A percentile compares a stretch with the other conserved stretches of the same genome.
Conservation (phyloP, 2,888 invertebrate genomes). For the Drosophila maculinotata region DNA sequence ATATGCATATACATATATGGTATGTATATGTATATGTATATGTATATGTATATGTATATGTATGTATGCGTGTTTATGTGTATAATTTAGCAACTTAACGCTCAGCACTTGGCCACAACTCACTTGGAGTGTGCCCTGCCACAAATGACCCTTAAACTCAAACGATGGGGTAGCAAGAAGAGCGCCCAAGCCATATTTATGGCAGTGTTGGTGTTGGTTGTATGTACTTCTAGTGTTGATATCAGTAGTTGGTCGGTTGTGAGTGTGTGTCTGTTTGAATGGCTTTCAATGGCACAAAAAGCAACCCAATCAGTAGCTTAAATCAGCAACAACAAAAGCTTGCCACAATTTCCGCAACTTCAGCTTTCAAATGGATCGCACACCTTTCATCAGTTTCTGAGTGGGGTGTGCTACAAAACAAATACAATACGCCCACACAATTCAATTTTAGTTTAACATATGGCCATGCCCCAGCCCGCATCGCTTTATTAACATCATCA, state of each 20-base stretch:
- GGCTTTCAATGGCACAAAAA: slow-evolving; percentile 44
- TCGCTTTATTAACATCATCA: neutral
- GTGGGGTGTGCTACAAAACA: slow-evolving; percentile 43
- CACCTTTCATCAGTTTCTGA: slow-evolving; percentile 67
- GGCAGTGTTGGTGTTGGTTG: slow-evolving; percentile 28
- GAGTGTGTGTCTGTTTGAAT: slow-evolving; percentile 17
- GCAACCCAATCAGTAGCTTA: slow-evolving; percentile 64
- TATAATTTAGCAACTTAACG: slow-evolving; percentile 63
- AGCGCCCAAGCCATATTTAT: slow-evolving; percentile 54
- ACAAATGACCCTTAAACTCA: slow-evolving; percentile 64
- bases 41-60: slow-evolving; percentile 3
- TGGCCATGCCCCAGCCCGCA: neutral
- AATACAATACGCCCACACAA: slow-evolving; percentile 61
- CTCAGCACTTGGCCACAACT: slow-evolving; percentile 71
- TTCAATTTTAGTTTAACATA: slow-evolving; percentile 50
- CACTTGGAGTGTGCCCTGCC: slow-evolving; percentile 66
- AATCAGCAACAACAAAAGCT: slow-evolving; percentile 56
- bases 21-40: too few relatives aligned
- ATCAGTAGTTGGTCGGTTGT: neutral
- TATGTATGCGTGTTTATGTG: slow-evolving; percentile 26
- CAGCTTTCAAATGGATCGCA: slow-evolving; percentile 51
- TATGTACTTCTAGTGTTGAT: slow-evolving; percentile 15
- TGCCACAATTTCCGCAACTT: slow-evolving; percentile 71
- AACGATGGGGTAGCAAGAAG: slow-evolving; percentile 8
- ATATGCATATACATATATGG: slow-evolving; percentile 7